Base-by-base conservation (phyloP, 1,140 invertebrate species). In the Bursaphelenchus mucronatus region DNA sequence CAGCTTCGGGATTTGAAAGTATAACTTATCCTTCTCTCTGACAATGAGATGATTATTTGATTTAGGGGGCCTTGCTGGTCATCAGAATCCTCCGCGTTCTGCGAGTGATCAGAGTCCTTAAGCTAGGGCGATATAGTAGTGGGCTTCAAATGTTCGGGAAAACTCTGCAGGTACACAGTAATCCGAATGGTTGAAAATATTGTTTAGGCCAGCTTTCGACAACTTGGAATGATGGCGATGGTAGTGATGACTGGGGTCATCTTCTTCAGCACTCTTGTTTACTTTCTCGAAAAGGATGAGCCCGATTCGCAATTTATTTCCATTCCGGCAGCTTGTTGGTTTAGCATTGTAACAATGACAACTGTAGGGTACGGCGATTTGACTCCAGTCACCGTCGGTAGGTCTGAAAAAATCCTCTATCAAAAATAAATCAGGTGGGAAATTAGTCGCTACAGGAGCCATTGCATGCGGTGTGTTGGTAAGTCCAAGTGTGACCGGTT, bases 1-100 rank as follows among this genome's bases (percentile, higher is more conserved):
- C 82, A 83, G 61, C 82, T 85, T 66, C 81, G 83, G 65, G 83
- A 84, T 68, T 56, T 76, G 10, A 76, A 76, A 62, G 71, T 71
- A 13, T 15, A 17, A 8, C 15, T 44, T 41, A 7, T 19, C 15
- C 39, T 21, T 9, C 11, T 50, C 10, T 0, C 39, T 53, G 13
- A 52, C n/a, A n/a, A n/a, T 1, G 30, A 21, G 10, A 52, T n/a
- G 13, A 11, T 41, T 11, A 17, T 44, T 56, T 11, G 11, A 13
- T 67, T 61, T 15, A 75, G 63, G 74, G 75, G 41, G 73, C 75
- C 3, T 74, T 77, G 44, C 54, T 76, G 55, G 75, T 75, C 8
- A 70, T 78, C 43, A 45, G 74, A 50, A 80, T 79, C 52, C 51
- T 76, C n/a, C 62, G 74, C 61, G 74, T 76, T 8, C 62, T 76